A percentile compares a stretch with the other conserved stretches of the same genome.
These are phyloP conservation scores for Drosophila koepferae DNA, from an alignment of 2,888 invertebrate genomes.

Conservation along the genomic window DNA sequence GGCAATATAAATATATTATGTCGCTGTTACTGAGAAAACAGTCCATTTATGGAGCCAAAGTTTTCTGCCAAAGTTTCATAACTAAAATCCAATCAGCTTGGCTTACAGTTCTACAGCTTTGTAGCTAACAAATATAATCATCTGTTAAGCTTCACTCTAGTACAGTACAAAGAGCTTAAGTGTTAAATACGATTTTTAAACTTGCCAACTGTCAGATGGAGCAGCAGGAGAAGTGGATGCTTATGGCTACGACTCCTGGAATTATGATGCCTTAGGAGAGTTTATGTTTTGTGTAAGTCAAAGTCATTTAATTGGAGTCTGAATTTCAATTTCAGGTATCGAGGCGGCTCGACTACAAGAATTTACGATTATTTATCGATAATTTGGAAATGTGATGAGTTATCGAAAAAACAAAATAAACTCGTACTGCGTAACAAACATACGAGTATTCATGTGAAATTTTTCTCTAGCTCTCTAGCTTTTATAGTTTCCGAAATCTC, in stretches of 20 bases:
- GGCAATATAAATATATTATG: background rate
- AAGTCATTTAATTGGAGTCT: background rate
- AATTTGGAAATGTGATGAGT: too few relatives aligned
- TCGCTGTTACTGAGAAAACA: background rate
- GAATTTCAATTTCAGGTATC: background rate
- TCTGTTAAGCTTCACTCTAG: background rate
- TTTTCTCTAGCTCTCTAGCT: too few relatives aligned
- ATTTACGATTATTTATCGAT: too few relatives aligned
- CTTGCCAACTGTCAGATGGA: background rate
- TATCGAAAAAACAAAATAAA: too few relatives aligned
- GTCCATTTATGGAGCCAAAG: background rate
- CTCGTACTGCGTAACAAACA: too few relatives aligned
- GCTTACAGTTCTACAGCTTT: background rate
- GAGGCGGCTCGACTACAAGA: too few relatives aligned
- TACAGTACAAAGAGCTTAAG: background rate
- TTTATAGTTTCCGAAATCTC: too few relatives aligned
- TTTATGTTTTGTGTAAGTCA: background rate
- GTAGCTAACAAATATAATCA: background rate
- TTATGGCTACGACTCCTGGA: background rate
- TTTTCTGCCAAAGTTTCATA: background rate
- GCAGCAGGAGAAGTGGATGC: background rate
- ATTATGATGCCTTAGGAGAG: background rate
- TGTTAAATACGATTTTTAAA: background rate
- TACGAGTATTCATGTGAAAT: too few relatives aligned
- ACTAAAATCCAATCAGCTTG: constrained; percentile 1